Evolutionary conservation across 92 coral and sea anemone species (phyloP).

Genomic region (Phenganax subtilis): DNA sequence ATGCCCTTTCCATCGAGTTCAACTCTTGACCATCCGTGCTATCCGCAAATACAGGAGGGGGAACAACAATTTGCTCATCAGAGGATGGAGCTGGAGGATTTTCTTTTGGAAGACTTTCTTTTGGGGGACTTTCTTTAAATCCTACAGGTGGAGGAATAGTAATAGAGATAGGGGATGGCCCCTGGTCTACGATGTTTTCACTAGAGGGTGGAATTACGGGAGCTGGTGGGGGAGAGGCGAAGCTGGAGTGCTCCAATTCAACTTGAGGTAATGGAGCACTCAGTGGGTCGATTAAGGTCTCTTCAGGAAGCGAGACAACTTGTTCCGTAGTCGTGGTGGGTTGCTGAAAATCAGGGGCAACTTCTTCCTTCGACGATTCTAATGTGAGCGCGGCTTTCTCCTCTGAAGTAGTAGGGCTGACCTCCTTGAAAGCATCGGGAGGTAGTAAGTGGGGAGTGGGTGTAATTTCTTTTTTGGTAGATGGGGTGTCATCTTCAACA

Average conservation of each 20-base stretch:
- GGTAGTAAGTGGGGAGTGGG: slow-evolving; percentile 16
- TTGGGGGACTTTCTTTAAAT: not conserved
- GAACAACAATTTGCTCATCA: slow-evolving; percentile 3
- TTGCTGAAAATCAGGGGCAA: not conserved
- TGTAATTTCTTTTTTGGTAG: not conserved
- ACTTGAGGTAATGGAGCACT: not conserved
- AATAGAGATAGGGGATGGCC: not conserved
- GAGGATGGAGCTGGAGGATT: not conserved
- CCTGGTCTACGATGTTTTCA: not conserved
- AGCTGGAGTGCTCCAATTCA: not conserved
- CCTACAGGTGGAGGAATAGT: slow-evolving; percentile 1
- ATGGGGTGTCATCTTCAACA: not conserved
- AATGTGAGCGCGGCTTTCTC: not conserved
- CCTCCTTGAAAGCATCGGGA: slow-evolving; percentile 3
- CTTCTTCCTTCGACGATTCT: not conserved
- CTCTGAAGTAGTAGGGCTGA: not conserved
- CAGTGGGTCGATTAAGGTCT: not conserved
- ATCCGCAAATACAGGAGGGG: slow-evolving; percentile 37
- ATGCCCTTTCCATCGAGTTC: not conserved
- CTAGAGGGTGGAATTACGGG: slow-evolving; percentile 3
- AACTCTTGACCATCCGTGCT: not conserved
- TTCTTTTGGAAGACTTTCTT: not conserved
- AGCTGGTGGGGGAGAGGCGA: not conserved
- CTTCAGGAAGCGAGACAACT: not conserved
- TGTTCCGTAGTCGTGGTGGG: not conserved